These are phyloP conservation scores for Pammene aurita DNA, from an alignment of 2,888 invertebrate genomes.

Conservation along the genomic window DNA sequence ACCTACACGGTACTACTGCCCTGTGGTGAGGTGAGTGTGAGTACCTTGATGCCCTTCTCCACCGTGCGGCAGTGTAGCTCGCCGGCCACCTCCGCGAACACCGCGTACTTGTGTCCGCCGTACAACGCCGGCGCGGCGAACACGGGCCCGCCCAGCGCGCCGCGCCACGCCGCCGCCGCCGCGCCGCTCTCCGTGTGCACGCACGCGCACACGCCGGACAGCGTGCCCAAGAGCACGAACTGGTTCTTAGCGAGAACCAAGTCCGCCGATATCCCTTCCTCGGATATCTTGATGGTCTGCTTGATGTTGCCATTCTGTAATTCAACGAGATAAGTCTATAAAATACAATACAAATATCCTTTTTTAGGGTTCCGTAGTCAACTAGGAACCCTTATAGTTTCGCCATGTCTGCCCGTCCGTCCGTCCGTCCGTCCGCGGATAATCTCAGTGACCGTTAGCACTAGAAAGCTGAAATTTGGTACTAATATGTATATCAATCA, in stretches of 20 bases:
- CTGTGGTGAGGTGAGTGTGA: no score
- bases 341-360: no score
- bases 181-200: no score
- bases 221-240: conserved; percentile 78
- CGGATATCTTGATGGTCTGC: conserved; percentile 64
- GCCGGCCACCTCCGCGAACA: conserved; percentile 83
- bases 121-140: conserved; percentile 86
- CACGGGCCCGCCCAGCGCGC: conserved; percentile 83
- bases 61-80: conserved; percentile 80
- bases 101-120: conserved; percentile 78
- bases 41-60: conserved; percentile 74
- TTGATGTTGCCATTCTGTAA: conserved; percentile 78
- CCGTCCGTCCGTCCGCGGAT: no score
- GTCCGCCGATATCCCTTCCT: conserved; percentile 78
- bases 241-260: conserved; percentile 68
- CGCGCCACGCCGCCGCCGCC: conserved; percentile 85
- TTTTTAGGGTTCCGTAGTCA: no score
- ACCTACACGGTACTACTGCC: no score
- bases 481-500: no score
- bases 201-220: conserved; percentile 84
- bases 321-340: background rate
- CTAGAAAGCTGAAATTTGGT: no score
- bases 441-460: no score
- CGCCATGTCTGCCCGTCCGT: no score
- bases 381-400: no score